phyloP scores from a whole-genome alignment of 2,113 vertebrate genomes.

The Setophaga coronata region DNA sequence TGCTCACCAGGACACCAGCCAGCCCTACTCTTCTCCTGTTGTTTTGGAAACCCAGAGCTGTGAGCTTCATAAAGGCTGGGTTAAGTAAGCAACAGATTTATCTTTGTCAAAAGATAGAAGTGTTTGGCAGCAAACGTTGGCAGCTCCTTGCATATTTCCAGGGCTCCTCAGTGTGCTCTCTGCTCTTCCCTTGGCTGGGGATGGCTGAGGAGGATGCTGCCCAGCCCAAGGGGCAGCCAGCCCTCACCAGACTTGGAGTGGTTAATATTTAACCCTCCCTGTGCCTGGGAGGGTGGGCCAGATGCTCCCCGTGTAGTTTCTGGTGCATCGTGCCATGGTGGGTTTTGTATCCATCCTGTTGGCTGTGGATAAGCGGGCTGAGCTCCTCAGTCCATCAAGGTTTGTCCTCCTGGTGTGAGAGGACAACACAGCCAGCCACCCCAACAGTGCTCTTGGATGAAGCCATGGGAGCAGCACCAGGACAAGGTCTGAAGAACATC shows the following conservation, averaged over 20 bases:
- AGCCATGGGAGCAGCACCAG: neutral
- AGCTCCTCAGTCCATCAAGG: neutral
- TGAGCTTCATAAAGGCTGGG: constrained; percentile 15
- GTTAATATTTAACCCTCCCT: neutral
- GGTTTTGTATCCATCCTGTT: neutral
- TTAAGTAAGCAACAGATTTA: constrained; percentile 58
- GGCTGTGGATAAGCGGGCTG: neutral
- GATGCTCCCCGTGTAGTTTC: rapidly evolving
- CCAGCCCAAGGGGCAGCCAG: neutral
- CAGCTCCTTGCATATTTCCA: constrained; percentile 25
- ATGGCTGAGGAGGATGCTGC: neutral
- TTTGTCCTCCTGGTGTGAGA: neutral
- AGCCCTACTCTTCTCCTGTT: neutral
- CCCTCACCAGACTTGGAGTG: neutral
- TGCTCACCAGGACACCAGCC: neutral
- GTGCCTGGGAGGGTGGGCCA: neutral
- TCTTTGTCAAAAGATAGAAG: constrained; percentile 50
- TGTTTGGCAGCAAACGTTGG: constrained; percentile 27
- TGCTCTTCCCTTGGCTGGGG: neutral
- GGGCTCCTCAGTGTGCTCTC: neutral
- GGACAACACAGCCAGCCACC: neutral
- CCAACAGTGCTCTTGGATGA: neutral
- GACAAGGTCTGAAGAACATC: neutral
- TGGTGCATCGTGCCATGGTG: no score
- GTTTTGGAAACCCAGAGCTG: constrained; percentile 27